Percentiles rank a stretch among this genome's conserved stretches.
phyloP scores from a whole-genome alignment of 2,797 vertebrate species.

The Loriculus beryllinus region DNA sequence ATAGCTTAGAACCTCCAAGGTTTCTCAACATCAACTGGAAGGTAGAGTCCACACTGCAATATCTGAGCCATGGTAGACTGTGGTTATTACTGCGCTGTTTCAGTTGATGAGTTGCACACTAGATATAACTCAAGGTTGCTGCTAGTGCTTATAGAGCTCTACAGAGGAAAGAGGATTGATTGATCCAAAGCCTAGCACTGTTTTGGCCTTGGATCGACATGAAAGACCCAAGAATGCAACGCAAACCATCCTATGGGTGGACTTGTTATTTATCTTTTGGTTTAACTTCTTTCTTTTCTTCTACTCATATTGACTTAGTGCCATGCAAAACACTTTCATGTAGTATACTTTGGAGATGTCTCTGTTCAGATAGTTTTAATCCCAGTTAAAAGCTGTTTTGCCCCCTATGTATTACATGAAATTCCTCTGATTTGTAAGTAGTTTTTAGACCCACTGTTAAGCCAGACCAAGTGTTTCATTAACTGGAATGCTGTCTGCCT shows the following conservation, averaged over 20 bases:
- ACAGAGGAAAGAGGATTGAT: not conserved
- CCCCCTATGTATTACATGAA: not conserved
- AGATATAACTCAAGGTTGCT: not conserved
- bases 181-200: not conserved
- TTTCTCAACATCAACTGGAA: not conserved
- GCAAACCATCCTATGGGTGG: rapidly evolving
- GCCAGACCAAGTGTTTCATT: not conserved
- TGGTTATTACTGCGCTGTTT: not conserved
- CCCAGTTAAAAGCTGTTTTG: not conserved
- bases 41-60: not conserved
- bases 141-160: not conserved
- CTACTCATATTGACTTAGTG: rapidly evolving
- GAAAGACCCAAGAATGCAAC: not conserved
- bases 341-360: not conserved
- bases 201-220: not conserved
- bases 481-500: not conserved
- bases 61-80: not conserved
- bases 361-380: not conserved
- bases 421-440: not conserved
- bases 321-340: not conserved
- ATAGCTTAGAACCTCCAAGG: not conserved
- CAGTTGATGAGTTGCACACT: not conserved
- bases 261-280: not conserved
- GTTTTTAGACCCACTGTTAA: not conserved
- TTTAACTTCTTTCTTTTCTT: not conserved